Conservation (phyloP, 2,797 vertebrate species). For the Notamacropus eugenii region DNA sequence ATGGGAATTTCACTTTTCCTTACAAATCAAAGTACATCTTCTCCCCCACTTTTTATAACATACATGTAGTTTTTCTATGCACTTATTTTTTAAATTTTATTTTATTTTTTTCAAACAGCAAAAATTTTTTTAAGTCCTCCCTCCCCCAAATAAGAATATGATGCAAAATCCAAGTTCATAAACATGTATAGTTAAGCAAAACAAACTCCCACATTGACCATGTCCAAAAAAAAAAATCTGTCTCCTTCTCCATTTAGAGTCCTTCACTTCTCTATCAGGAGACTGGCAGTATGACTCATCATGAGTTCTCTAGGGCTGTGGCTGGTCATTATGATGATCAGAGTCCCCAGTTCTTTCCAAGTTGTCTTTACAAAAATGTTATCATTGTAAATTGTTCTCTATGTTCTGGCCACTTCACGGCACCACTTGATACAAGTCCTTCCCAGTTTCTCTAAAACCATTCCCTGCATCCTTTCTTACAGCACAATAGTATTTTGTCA, state of each 20-base stretch:
- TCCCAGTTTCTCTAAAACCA: background rate
- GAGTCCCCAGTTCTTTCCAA: background rate
- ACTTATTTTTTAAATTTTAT: background rate
- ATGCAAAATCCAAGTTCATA: background rate
- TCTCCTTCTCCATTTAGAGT: background rate
- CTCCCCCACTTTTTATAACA: background rate
- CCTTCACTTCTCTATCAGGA: background rate
- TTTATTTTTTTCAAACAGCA: background rate
- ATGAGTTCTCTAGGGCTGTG: background rate
- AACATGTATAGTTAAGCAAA: background rate
- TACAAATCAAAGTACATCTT: background rate
- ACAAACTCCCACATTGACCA: background rate
- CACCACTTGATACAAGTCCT: background rate
- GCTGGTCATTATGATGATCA: background rate
- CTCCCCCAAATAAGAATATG: background rate
- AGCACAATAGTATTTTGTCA: background rate
- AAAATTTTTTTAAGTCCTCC: background rate
- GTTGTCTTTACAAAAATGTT: background rate
- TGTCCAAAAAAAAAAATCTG: background rate
- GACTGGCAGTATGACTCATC: background rate
- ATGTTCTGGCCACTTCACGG: background rate
- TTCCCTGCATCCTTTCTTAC: background rate
- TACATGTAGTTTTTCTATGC: background rate
- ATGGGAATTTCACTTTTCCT: conserved; percentile 21
- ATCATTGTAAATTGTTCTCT: background rate